Percentiles rank a stretch among this genome's conserved stretches.
Conservation (phyloP, 2,888 invertebrate species). For the Drosophila barbarae region DNA sequence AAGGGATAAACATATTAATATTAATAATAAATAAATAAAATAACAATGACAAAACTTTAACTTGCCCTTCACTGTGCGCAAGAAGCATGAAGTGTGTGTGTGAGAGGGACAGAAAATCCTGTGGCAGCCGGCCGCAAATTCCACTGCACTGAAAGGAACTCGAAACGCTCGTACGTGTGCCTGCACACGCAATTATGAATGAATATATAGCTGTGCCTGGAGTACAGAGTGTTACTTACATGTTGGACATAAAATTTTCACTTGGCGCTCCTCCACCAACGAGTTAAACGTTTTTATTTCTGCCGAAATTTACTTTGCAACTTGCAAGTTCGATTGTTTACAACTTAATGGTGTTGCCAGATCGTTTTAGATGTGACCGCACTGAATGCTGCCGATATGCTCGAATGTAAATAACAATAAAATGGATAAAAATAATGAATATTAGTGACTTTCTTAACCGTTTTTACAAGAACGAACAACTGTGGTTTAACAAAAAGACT, state of each 20-base stretch:
- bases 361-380: background rate
- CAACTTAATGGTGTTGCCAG: background rate
- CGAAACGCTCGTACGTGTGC: background rate
- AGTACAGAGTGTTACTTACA: conserved; percentile 2
- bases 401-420: background rate
- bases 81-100: background rate
- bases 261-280: background rate
- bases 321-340: background rate
- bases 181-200: background rate
- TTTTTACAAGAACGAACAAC: too few species aligned
- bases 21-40: background rate
- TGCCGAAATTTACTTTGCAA: background rate
- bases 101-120: background rate
- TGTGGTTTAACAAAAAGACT: background rate
- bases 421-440: background rate
- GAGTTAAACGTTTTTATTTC: too few species aligned
- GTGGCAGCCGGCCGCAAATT: conserved; percentile 3
- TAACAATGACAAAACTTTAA: background rate
- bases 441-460: too few species aligned
- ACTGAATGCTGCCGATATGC: background rate
- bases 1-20: background rate
- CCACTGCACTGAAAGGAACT: background rate
- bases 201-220: background rate
- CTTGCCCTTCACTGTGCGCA: background rate
- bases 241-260: background rate